Evolutionary conservation across 2,888 invertebrate genomes (phyloP), one percentile per base, ranked within the genome.

Genomic region (Pachycephus smyrnensis): DNA sequence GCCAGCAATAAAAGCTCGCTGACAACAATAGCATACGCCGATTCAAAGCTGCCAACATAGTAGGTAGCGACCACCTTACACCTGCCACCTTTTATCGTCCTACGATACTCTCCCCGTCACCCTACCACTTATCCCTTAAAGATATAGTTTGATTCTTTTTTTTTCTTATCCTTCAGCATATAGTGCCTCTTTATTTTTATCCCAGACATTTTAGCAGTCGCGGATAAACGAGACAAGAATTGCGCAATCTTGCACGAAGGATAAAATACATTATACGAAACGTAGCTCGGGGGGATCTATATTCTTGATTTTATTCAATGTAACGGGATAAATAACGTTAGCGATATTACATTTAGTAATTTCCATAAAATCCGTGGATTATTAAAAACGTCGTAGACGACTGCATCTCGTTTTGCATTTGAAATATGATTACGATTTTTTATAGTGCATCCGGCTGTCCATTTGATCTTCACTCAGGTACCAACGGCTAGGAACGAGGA

Each of bases 21-120:
- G 82, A 81, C 85, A 81, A 86, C 85, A 87, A 86, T 84, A 83
- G 82, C 79, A 69, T 55, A 55, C 55, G 55, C 75, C 80, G 81
- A 80, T 81, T 81, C 78, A 76, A 80, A 76, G 73, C 80, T 79
- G 80, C 71, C 71, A 71, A 71, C 71, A 12, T 23, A 9, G 55
- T 23, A 23, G 55, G 9, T 6, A 31, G 31, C 31, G 32, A 23
- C 71, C 71, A 33, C 71, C 71, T 71, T 71, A 31, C 31, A 12
- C 71, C 71, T 80, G 80, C 79, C 80, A 80, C 80, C 80, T 81
- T 82, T 84, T 82, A 84, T 84, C 80, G 81, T 71, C 77, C 55
- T 73, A 55, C 79, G 80, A 82, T 82, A 81, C 81, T 81, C 79
- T 6, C 23, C 23, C 55, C 23, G 0, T 23, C 55, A 6, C 23